Base-by-base conservation (phyloP, 2,113 vertebrate species). In the Paraplagusia blochii region DNA sequence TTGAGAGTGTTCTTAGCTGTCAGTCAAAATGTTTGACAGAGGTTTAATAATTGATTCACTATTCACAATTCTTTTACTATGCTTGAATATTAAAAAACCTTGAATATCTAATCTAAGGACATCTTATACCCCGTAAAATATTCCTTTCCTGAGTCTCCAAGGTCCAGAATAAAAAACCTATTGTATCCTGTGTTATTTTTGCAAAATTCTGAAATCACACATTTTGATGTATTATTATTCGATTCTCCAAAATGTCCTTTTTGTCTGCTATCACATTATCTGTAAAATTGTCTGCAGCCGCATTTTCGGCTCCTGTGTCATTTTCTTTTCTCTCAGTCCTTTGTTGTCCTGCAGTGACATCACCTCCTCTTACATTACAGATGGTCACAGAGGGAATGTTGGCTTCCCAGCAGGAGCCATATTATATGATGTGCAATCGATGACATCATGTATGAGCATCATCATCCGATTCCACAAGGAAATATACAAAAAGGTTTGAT, bases 301-400 rank as follows among this genome's bases (percentile, higher is more conserved):
- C 19, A 40, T 14, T 12, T 1, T 35, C 3, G 42, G 43, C 53
- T 33, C 14, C 14, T 44, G 44, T 58, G 34, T 51, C 53, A 29
- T 29, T 44, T 43, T 35, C 19, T 50, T 34, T 38, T 64, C 64
- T 19, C 33, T 0, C 50, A 48, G 38, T 53, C 58, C 61, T 39
- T 56, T 8, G 18, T 52, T 57, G 47, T 66, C 62, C 48, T 35
- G 16, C 49, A 11, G 43, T 87, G 82, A 87, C 66, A 78, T 88
- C 85, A 85, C 45, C 58, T 46, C 54, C 46, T 80, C 74, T 87
- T 74, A 54, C 69, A 73, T 88, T 86, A 87, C 81, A 74, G 42
- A n/a, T 69, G 57, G 77, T 44, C 81, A 43, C 80, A 60, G 68
- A 62, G 80, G 79, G 85, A 78, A 59, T 58, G 38, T 55, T 1